phyloP scores from a whole-genome alignment of 2,113 vertebrate genomes.

The Upupa epops region DNA sequence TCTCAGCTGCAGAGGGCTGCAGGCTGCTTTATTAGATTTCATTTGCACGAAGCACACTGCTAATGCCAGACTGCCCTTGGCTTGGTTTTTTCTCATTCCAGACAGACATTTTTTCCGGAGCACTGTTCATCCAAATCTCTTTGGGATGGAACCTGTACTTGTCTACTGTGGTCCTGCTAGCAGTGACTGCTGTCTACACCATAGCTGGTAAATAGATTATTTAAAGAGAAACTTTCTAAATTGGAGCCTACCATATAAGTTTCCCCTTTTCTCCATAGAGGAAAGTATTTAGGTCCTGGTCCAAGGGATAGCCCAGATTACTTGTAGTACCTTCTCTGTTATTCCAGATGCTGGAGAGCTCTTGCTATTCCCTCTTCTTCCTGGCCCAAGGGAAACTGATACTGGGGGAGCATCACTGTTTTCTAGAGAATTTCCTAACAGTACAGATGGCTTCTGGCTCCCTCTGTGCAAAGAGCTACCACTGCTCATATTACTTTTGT shows the following conservation, averaged over 20 bases:
- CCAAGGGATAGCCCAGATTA: not conserved
- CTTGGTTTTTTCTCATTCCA: constrained; percentile 55
- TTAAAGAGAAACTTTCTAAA: not conserved
- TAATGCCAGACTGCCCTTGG: not conserved
- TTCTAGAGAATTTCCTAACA: not conserved
- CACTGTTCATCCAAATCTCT: constrained; percentile 89
- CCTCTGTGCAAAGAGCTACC: not conserved
- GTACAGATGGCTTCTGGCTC: not conserved
- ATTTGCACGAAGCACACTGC: not conserved
- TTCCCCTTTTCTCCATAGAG: not conserved
- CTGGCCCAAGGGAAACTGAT: not conserved
- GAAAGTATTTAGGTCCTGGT: not conserved
- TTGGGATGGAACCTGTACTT: constrained; percentile 92
- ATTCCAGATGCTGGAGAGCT: not conserved
- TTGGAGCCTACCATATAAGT: not conserved
- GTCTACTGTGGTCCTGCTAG: constrained; percentile 85
- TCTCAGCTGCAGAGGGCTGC: not conserved
- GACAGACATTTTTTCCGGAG: constrained; percentile 94
- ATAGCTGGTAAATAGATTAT: constrained; percentile 81
- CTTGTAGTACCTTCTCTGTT: not conserved
- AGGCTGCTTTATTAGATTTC: constrained; percentile 26
- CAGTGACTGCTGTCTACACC: constrained; percentile 89
- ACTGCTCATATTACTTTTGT: not conserved
- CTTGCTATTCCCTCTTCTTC: not conserved
- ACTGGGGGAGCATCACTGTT: not conserved